phyloP scores from a whole-genome alignment of 1,140 invertebrate genomes.

The Ridgeia piscesae region DNA sequence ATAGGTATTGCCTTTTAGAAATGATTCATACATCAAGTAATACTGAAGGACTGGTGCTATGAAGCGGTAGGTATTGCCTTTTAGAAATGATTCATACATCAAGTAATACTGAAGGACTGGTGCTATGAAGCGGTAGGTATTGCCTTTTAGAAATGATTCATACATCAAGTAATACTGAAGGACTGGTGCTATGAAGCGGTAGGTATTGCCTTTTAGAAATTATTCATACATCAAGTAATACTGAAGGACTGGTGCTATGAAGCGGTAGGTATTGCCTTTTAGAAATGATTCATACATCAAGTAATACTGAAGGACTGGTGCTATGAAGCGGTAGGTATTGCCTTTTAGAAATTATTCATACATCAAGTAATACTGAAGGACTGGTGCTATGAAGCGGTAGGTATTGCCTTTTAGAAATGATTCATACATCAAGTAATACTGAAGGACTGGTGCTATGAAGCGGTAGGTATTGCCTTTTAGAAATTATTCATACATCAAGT shows the following conservation, averaged over 20 bases:
- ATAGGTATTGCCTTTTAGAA: constrained; percentile 43
- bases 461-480: constrained; percentile 57
- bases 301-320: constrained; percentile 98
- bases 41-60: constrained; percentile 98
- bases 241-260: constrained; percentile 99
- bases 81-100: too few species aligned
- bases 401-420: constrained; percentile 29
- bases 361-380: constrained; percentile 94
- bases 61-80: constrained; percentile 69
- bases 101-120: constrained; percentile 97
- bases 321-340: constrained; percentile 76
- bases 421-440: too few species aligned
- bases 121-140: constrained; percentile 83
- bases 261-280: constrained; percentile 61
- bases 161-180: constrained; percentile 88
- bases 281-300: too few species aligned
- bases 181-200: constrained; percentile 98
- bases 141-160: too few species aligned
- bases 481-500: too few species aligned
- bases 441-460: constrained; percentile 99
- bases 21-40: too few species aligned
- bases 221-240: too few species aligned
- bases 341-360: too few species aligned
- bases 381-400: constrained; percentile 94
- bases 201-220: constrained; percentile 36